A percentile compares a stretch with the other conserved stretches of the same genome.
Conservation (phyloP, 1,140 invertebrate species). For the Pseudobourletiella spinata region DNA sequence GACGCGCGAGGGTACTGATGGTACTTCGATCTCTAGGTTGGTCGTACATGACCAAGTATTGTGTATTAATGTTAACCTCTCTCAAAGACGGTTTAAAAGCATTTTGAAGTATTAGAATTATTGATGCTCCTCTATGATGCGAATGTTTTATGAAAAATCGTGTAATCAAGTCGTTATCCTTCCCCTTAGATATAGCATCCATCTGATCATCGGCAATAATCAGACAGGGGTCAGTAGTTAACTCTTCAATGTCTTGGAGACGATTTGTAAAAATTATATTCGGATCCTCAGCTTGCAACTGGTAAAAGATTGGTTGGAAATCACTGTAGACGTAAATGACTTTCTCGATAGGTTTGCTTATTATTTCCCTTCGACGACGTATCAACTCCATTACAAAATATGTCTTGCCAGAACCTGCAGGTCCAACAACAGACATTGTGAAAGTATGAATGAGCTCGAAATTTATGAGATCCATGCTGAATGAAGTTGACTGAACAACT, state of each 20-base stretch:
- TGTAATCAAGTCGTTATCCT: background rate
- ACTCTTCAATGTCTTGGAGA: background rate
- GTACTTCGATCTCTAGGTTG: background rate
- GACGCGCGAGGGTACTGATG: background rate
- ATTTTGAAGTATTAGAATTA: background rate
- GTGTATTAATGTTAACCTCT: background rate
- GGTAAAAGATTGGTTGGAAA: background rate
- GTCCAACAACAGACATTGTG: background rate
- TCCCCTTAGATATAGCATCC: background rate
- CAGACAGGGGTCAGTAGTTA: background rate
- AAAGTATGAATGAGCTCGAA: background rate
- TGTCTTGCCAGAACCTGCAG: background rate
- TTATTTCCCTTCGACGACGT: background rate
- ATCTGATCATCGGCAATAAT: background rate
- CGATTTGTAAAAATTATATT: background rate
- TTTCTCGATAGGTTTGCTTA: background rate
- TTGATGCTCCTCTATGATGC: background rate
- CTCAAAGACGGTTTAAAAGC: background rate
- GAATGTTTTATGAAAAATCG: background rate
- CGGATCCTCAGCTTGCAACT: background rate
- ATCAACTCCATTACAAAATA: background rate
- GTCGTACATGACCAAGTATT: background rate
- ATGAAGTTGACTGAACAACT: too few relatives aligned
- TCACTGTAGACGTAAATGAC: background rate
- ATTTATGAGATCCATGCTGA: too few relatives aligned